phyloP scores from a whole-genome alignment of 2,113 vertebrate genomes.

The Delphinapterus leucas region DNA sequence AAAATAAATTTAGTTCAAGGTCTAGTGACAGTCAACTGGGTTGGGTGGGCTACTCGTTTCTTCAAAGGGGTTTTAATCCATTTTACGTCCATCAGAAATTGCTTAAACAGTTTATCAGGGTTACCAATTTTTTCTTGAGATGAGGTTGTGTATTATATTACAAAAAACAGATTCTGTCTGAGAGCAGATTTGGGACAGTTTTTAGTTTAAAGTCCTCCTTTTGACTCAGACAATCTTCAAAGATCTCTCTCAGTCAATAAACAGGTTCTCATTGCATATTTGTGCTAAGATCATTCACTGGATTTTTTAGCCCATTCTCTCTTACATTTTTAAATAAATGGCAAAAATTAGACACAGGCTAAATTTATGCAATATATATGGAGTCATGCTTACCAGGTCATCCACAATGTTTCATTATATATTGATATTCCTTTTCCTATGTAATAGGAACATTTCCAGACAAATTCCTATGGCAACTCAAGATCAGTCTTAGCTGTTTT shows the following conservation, averaged over 20 bases:
- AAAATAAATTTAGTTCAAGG: not conserved
- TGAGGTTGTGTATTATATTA: not conserved
- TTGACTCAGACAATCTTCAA: not conserved
- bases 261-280: not conserved
- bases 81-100: not conserved
- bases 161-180: not conserved
- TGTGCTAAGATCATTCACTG: not conserved
- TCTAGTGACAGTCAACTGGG: not conserved
- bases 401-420: not conserved
- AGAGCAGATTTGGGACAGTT: not conserved
- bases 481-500: not conserved
- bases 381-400: not conserved
- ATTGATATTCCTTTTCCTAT: not conserved
- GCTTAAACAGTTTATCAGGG: not conserved
- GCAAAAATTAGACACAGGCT: not conserved
- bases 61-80: not conserved
- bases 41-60: not conserved
- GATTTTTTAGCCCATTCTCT: not conserved
- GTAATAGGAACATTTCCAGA: not conserved
- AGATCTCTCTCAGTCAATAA: not conserved
- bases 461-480: not conserved
- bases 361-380: not conserved
- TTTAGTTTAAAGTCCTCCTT: not conserved
- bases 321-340: not conserved
- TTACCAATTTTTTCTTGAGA: not conserved